Conservation (phyloP, 2,113 vertebrate species). For the Lichenostomus cassidix region DNA sequence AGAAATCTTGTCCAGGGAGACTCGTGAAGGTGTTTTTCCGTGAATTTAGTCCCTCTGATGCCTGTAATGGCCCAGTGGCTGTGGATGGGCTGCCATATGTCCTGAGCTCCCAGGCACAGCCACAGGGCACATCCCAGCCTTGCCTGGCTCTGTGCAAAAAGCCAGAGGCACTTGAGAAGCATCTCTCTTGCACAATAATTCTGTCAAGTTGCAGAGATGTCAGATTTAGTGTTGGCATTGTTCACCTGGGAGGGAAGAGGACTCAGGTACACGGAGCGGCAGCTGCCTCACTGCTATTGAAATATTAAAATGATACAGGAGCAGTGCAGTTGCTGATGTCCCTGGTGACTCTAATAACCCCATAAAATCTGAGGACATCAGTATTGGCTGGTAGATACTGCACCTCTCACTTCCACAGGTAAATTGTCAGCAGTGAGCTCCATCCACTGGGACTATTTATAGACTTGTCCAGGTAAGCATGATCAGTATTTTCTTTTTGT, state of each 20-base stretch:
- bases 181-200: neutral
- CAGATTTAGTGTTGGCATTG: neutral
- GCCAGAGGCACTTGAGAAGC: neutral
- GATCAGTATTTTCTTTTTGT: neutral
- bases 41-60: neutral
- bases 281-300: neutral
- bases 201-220: neutral
- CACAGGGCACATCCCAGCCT: neutral
- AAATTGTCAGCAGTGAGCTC: neutral
- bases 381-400: neutral
- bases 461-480: neutral
- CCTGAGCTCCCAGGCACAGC: neutral
- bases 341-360: neutral
- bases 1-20: neutral
- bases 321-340: neutral
- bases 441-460: neutral
- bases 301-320: neutral
- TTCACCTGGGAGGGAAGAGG: neutral
- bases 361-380: neutral
- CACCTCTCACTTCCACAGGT: neutral
- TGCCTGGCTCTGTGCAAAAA: neutral
- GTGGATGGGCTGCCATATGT: rapidly evolving
- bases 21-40: neutral
- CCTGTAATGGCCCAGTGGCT: neutral
- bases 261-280: neutral